Percentiles rank a stretch among this genome's conserved stretches.
These are phyloP conservation scores for Steatocranus sp. DNA, from an alignment of 2,797 vertebrate species.

Conservation along the genomic window DNA sequence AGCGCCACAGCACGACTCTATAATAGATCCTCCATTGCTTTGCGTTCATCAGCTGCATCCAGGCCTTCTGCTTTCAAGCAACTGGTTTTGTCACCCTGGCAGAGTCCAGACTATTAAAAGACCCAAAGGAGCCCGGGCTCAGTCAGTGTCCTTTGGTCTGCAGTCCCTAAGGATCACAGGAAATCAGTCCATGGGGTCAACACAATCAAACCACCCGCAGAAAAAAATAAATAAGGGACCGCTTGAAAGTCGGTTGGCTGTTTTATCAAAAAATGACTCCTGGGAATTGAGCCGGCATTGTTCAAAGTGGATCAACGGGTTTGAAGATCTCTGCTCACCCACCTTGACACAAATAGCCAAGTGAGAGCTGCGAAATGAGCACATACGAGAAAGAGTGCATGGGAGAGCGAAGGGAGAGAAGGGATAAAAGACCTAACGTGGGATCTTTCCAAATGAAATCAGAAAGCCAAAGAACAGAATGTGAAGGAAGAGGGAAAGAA, in stretches of 20 bases:
- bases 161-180: neutral
- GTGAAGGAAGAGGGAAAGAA: neutral
- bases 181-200: neutral
- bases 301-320: neutral
- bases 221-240: neutral
- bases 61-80: neutral
- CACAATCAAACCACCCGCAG: neutral
- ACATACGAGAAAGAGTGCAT: neutral
- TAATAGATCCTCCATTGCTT: neutral
- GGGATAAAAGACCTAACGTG: neutral
- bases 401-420: neutral
- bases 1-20: neutral
- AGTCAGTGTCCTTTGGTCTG: neutral
- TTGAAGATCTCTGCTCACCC: neutral
- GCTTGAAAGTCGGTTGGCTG: neutral
- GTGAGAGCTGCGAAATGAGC: slow-evolving; percentile 8
- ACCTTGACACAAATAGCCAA: slow-evolving; percentile 42
- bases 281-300: neutral
- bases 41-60: neutral
- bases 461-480: slow-evolving; percentile 5
- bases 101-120: neutral
- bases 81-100: neutral
- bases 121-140: neutral
- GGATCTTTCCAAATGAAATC: neutral
- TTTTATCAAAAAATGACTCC: neutral